Evolutionary conservation across 1,140 invertebrate species (phyloP).

Genomic region (Polyergus mexicanus): DNA sequence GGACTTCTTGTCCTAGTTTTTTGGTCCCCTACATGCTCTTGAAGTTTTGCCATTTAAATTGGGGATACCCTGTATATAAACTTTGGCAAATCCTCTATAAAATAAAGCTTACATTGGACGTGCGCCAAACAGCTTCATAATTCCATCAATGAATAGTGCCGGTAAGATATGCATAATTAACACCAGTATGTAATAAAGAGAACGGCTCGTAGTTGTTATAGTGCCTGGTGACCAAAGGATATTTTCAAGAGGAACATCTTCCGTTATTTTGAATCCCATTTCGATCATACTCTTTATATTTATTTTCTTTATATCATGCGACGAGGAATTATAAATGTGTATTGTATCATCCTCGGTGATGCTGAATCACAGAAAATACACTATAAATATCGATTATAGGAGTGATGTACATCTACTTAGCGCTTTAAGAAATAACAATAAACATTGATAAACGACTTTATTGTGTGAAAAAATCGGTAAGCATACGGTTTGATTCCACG

Average conservation of each 20-base stretch:
- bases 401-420: neutral
- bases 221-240: slow-evolving; percentile 90
- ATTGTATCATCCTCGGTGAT: slow-evolving; percentile 82
- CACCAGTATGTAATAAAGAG: slow-evolving; percentile 87
- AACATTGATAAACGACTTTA: neutral
- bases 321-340: slow-evolving; percentile 90
- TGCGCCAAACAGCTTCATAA: slow-evolving; percentile 88
- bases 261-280: slow-evolving; percentile 86
- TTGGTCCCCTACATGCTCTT: no score
- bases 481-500: slow-evolving; percentile 89
- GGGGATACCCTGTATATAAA: neutral
- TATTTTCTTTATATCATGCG: slow-evolving; percentile 89
- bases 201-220: slow-evolving; percentile 84
- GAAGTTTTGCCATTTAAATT: no score
- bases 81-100: neutral
- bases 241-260: slow-evolving; percentile 89
- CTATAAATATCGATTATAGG: neutral
- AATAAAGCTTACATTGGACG: slow-evolving; percentile 90
- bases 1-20: no score
- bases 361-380: slow-evolving; percentile 64
- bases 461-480: slow-evolving; percentile 19
- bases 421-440: neutral
- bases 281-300: slow-evolving; percentile 88
- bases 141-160: slow-evolving; percentile 89
- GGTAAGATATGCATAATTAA: slow-evolving; percentile 90